Conservation (phyloP, 2,113 vertebrate species). For the Phaethon lepturus region DNA sequence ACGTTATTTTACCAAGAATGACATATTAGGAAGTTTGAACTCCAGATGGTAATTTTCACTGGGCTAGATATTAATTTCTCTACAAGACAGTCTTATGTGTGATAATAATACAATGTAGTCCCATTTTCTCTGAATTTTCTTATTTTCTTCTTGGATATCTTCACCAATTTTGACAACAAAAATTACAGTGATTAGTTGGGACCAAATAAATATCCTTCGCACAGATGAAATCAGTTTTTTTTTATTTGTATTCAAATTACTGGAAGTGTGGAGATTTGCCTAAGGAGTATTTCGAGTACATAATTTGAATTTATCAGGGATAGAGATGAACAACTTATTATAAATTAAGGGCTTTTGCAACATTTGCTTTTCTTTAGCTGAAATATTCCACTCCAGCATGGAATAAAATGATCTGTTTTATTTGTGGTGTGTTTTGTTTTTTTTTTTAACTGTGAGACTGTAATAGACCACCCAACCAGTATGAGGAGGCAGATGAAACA, state of each 20-base stretch:
- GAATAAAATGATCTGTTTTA: accelerated
- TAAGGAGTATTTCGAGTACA: neutral
- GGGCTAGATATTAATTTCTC: neutral
- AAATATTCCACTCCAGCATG: neutral
- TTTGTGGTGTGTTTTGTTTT: accelerated
- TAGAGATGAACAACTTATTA: neutral
- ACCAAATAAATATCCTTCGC: neutral
- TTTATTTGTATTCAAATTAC: neutral
- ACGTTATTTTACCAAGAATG: neutral
- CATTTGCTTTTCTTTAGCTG: neutral
- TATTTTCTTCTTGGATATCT: neutral
- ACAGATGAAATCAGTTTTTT: neutral
- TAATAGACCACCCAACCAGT: too few relatives aligned
- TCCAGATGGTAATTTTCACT: neutral
- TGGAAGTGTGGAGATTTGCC: neutral
- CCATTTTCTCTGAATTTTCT: neutral
- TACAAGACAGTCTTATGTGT: neutral
- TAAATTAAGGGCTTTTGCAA: neutral
- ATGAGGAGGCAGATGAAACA: too few relatives aligned
- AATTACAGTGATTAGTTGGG: neutral
- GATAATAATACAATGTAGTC: neutral
- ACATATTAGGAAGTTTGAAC: neutral
- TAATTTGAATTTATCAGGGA: neutral
- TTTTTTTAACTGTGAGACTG: neutral
- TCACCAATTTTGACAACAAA: neutral